Evolutionary conservation across 2,888 invertebrate species (phyloP).

Genomic region (Drosophila atripex): DNA sequence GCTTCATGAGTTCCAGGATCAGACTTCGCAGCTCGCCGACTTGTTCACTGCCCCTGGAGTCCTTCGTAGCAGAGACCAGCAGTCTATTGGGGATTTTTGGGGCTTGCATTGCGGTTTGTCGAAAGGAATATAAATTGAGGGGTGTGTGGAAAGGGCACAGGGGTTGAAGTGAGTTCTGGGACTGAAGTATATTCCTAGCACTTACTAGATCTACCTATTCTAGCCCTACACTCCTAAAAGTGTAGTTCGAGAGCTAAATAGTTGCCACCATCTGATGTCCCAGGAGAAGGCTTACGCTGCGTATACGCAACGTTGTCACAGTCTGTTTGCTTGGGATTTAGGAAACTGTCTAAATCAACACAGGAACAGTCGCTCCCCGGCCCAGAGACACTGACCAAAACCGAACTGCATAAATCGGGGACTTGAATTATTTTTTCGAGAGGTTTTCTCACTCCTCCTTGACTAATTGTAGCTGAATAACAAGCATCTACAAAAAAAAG

Average conservation of each 20-base stretch:
- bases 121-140: background rate
- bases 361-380: conserved; percentile 6
- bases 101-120: conserved; percentile 20
- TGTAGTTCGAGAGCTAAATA: background rate
- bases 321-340: conserved; percentile 44
- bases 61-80: background rate
- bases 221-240: background rate
- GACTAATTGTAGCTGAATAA: background rate
- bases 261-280: conserved; percentile 1
- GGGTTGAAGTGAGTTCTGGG: background rate
- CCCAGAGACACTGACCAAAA: conserved; percentile 16
- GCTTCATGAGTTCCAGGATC: conserved; percentile 42
- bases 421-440: background rate
- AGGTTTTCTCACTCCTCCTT: background rate
- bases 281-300: conserved; percentile 18
- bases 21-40: conserved; percentile 18
- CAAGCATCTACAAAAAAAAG: background rate
- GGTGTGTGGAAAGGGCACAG: background rate
- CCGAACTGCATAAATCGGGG: conserved; percentile 18
- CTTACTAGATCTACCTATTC: background rate
- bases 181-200: background rate
- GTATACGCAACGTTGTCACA: conserved; percentile 42
- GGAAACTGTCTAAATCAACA: conserved; percentile 52
- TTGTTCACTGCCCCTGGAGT: conserved; percentile 1
- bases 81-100: conserved; percentile 17